Conservation (phyloP, 1,140 invertebrate species). For the Platorchestia sp. region DNA sequence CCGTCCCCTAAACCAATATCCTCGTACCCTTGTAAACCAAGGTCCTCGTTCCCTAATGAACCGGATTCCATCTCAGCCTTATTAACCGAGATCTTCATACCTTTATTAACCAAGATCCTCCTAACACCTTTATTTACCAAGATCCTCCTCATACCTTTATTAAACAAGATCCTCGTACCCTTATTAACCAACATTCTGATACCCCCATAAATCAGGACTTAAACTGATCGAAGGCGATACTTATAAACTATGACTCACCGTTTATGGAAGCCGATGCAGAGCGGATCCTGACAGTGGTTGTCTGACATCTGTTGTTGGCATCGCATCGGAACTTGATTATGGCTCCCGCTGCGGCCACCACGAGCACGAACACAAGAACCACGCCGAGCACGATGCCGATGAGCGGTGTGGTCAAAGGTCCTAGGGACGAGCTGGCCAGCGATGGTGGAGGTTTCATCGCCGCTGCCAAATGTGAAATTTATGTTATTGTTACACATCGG, state of each 20-base stretch:
- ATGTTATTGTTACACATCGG: not conserved
- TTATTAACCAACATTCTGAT: too few species aligned
- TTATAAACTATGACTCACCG: slow-evolving; percentile 15
- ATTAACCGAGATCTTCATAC: too few species aligned
- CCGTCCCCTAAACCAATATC: too few species aligned
- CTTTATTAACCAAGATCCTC: too few species aligned
- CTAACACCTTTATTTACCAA: too few species aligned
- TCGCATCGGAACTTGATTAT: not conserved
- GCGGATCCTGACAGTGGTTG: slow-evolving; percentile 11
- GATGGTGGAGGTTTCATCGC: slow-evolving; percentile 34
- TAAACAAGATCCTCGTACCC: too few species aligned
- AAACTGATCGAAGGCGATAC: too few species aligned
- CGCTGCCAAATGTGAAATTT: not conserved
- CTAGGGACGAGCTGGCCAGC: slow-evolving; percentile 12
- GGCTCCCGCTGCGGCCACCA: not conserved
- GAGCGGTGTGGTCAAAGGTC: not conserved
- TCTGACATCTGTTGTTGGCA: not conserved
- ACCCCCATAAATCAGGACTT: too few species aligned
- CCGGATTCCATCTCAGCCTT: too few species aligned
- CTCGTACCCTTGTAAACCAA: too few species aligned
- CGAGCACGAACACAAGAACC: not conserved
- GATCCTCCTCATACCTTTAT: too few species aligned
- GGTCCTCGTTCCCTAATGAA: too few species aligned
- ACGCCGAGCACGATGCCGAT: slow-evolving; percentile 27
- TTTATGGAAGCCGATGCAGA: not conserved